A percentile compares a stretch with the other conserved stretches of the same genome.
These are phyloP conservation scores for Carassius auratus DNA, from an alignment of 2,113 vertebrate genomes.

Conservation along the genomic window DNA sequence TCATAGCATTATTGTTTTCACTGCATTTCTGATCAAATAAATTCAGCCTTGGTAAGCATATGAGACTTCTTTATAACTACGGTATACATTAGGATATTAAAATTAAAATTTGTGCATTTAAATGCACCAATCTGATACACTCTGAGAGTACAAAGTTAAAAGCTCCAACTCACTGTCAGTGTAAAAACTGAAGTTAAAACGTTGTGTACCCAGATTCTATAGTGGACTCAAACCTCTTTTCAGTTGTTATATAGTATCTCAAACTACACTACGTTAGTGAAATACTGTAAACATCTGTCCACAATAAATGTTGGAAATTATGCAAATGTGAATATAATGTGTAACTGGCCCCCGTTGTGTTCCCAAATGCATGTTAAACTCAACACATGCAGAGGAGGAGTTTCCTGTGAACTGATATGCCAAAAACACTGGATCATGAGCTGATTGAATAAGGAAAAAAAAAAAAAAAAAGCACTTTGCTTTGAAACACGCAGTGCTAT, in stretches of 20 bases:
- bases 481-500: too few species aligned
- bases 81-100: too few species aligned
- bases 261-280: not conserved
- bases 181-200: not conserved
- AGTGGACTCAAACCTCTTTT: not conserved
- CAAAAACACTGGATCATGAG: not conserved
- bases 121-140: too few species aligned
- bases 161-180: too few species aligned
- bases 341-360: too few species aligned
- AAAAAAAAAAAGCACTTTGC: too few species aligned
- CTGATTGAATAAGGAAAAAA: not conserved
- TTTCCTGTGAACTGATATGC: not conserved
- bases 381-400: not conserved
- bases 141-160: too few species aligned
- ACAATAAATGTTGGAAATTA: not conserved
- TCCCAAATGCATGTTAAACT: not conserved
- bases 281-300: not conserved
- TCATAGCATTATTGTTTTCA: too few species aligned
- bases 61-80: too few species aligned
- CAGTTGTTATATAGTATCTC: not conserved
- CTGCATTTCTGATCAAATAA: too few species aligned
- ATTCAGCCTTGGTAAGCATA: too few species aligned
- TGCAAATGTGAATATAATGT: not conserved
- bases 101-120: too few species aligned
- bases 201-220: not conserved